phyloP scores from a whole-genome alignment of 2,113 vertebrate genomes.

The Dinomys branickii region DNA sequence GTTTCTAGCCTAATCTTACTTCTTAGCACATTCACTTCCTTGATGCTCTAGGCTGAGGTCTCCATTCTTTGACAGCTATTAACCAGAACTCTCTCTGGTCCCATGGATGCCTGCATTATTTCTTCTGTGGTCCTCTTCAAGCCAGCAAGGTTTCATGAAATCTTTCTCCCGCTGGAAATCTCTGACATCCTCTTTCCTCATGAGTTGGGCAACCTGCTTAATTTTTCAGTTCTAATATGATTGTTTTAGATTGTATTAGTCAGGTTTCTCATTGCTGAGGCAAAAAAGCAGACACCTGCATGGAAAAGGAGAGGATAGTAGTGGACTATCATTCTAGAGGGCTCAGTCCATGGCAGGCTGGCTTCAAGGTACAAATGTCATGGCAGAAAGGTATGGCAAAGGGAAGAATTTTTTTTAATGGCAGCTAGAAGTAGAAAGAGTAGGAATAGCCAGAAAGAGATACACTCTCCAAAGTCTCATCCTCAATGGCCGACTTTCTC shows the following conservation, averaged over 20 bases:
- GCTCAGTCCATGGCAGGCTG: neutral
- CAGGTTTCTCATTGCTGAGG: neutral
- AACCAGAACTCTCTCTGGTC: neutral
- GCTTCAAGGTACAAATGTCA: neutral
- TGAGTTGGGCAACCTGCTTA: neutral
- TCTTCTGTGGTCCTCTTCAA: neutral
- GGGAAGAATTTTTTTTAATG: neutral
- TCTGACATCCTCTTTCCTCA: neutral
- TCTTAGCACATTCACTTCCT: neutral
- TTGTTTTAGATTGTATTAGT: neutral
- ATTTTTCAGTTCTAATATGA: neutral
- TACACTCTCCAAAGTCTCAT: neutral
- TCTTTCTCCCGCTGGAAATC: neutral
- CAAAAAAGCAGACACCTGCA: neutral
- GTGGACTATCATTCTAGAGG: neutral
- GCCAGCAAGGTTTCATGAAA: neutral
- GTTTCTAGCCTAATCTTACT: neutral
- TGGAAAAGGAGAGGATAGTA: neutral
- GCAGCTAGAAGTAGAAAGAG: neutral
- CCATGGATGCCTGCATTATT: neutral
- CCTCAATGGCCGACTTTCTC: neutral
- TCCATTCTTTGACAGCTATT: neutral
- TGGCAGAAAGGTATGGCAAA: neutral
- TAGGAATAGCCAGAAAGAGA: neutral
- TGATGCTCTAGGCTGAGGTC: neutral